Evolutionary conservation across 2,797 vertebrate genomes (phyloP), one percentile per base, ranked within the genome.

Genomic region (Sebastiscus albofasciatus): DNA sequence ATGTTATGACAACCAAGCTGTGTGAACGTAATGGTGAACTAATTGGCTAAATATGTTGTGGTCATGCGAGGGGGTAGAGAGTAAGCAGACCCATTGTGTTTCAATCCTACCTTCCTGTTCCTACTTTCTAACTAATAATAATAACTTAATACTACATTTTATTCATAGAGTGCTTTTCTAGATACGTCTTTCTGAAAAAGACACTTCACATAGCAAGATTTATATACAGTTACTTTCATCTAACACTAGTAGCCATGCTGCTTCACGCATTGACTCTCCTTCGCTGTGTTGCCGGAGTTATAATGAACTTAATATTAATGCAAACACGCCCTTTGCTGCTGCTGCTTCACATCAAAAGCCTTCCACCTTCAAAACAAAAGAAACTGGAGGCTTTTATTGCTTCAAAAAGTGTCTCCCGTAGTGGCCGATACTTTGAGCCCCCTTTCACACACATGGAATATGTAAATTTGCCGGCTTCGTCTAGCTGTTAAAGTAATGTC

Each of bases 301-400:
- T 79, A 74, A 79, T 60, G 26, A 81, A 80, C 33, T 66, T 70
- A 66, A 77, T 79, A 73, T 74, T 74, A 79, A 82, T 78, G 83
- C 72, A 29, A 77, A 84, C 61, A 58, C 5, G 22, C 61, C 49
- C 65, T 69, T 69, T 68, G 58, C 54, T 69, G 67, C 46, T 61
- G 39, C 46, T 61, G 39, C 67, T 67, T 66, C 69, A 81, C 72
- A 81, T 88, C 84, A 88, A 81, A 90, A 59, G 64, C 27, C 7
- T 68, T 29, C 46, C 52, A 58, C 49, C 42, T 60, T 86, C 67
- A 72, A 75, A 72, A 77, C 55, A 67, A 76, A 52, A 13, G 22
- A 67, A 13, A 49, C 39, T n/a, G 58, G 33, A 22, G 75, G 39
- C 46, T 72, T 71, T 67, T 72, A 26, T 69, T 59, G 80, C 39